Conservation (phyloP, 2,797 vertebrate species). For the Malacoraja senta region DNA sequence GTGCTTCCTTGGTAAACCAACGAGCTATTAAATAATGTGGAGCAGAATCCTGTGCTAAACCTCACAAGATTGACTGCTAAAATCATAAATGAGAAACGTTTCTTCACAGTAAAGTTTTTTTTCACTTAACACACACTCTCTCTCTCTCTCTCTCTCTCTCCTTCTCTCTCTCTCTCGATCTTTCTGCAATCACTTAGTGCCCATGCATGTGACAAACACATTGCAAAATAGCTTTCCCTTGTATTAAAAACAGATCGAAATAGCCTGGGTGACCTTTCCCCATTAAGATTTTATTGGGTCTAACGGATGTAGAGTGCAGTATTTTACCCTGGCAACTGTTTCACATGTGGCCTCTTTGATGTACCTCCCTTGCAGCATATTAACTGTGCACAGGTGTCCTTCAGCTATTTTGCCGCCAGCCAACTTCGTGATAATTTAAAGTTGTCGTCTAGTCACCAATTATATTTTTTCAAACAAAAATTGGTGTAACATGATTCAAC, state of each 20-base stretch:
- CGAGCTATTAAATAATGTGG: neutral
- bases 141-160: neutral
- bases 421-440: neutral
- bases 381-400: neutral
- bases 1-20: neutral
- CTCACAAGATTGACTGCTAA: neutral
- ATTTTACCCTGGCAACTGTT: slow-evolving; percentile 15
- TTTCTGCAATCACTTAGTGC: neutral
- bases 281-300: neutral
- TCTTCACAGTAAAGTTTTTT: neutral
- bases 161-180: too few relatives aligned
- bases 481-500: neutral
- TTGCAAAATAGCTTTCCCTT: neutral
- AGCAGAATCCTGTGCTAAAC: neutral
- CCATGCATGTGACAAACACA: neutral
- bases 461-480: neutral
- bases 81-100: neutral
- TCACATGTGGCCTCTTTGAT: slow-evolving; percentile 18
- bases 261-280: slow-evolving; percentile 3
- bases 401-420: neutral
- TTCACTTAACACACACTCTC: neutral
- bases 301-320: neutral
- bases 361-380: neutral
- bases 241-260: neutral
- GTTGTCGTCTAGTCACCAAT: neutral